These are phyloP conservation scores for Platerodrilus igneus DNA, from an alignment of 2,888 invertebrate genomes.

Conservation along the genomic window DNA sequence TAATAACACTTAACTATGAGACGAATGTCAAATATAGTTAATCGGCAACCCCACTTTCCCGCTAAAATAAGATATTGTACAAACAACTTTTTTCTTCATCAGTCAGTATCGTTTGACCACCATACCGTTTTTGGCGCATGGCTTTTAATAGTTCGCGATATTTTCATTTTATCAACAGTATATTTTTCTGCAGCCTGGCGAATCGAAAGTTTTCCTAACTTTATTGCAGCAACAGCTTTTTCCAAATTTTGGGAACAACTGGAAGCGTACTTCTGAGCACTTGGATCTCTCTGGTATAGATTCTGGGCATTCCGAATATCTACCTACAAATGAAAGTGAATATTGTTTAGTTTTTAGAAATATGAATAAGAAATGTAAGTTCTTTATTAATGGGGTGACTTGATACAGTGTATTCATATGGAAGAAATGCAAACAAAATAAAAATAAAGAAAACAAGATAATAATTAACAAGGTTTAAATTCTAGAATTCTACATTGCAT, in stretches of 20 bases:
- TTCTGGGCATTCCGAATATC: too few relatives aligned
- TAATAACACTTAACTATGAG: conserved; percentile 15
- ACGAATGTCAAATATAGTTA: conserved; percentile 18
- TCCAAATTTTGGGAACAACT: neutral
- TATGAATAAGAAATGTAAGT: too few relatives aligned
- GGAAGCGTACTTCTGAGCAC: too few relatives aligned
- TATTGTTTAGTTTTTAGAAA: too few relatives aligned
- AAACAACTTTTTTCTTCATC: conserved; percentile 10
- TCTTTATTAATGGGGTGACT: too few relatives aligned
- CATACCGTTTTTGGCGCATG: conserved; percentile 6
- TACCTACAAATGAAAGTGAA: too few relatives aligned
- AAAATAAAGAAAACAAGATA: too few relatives aligned
- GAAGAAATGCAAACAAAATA: too few relatives aligned
- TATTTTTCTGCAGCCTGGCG: neutral
- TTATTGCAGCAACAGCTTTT: neutral
- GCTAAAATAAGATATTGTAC: conserved; percentile 12
- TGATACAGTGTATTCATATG: too few relatives aligned
- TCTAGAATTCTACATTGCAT: too few relatives aligned
- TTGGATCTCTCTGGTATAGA: too few relatives aligned
- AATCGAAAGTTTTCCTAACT: neutral
- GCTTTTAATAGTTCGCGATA: neutral
- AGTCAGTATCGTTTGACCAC: conserved; percentile 13
- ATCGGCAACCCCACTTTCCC: conserved; percentile 20
- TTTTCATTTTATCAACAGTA: conserved; percentile 1
- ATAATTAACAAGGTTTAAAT: too few relatives aligned